A percentile compares a stretch with the other conserved stretches of the same genome.
phyloP scores from a whole-genome alignment of 2,797 vertebrate genomes.

The Smutsia gigantea region DNA sequence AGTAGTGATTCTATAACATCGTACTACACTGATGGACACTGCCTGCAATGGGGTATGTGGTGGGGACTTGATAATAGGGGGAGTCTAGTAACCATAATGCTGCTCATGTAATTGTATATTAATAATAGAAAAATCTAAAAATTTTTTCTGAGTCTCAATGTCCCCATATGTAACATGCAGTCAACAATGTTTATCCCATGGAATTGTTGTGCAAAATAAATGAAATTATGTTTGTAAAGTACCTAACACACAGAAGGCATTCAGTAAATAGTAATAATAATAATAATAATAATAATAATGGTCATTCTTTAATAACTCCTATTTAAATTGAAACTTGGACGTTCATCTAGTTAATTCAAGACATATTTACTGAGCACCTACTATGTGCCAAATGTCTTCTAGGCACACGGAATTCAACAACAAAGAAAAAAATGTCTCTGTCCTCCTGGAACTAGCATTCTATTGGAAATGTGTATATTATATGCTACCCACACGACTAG shows the following conservation, averaged over 20 bases:
- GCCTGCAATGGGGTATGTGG: too few relatives aligned
- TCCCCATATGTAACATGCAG: too few relatives aligned
- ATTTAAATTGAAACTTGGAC: constrained; percentile 10
- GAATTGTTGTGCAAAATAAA: not conserved
- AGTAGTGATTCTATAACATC: too few relatives aligned
- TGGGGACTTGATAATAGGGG: too few relatives aligned
- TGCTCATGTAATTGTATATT: too few relatives aligned
- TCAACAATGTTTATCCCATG: not conserved
- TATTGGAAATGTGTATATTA: not conserved
- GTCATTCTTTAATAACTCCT: not conserved
- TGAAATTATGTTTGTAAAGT: not conserved
- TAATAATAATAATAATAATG: not conserved
- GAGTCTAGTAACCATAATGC: too few relatives aligned
- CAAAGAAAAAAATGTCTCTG: not conserved
- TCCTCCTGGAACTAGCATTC: not conserved
- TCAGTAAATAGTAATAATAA: not conserved
- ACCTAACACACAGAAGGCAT: not conserved
- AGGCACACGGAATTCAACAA: not conserved
- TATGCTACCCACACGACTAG: not conserved
- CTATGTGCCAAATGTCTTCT: not conserved
- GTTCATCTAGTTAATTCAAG: not conserved
- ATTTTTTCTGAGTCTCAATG: not conserved
- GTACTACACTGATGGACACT: too few relatives aligned
- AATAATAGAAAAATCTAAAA: too few relatives aligned
- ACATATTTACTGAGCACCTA: not conserved